Conservation (phyloP, 1,140 invertebrate species). For the Tribolium madens region DNA sequence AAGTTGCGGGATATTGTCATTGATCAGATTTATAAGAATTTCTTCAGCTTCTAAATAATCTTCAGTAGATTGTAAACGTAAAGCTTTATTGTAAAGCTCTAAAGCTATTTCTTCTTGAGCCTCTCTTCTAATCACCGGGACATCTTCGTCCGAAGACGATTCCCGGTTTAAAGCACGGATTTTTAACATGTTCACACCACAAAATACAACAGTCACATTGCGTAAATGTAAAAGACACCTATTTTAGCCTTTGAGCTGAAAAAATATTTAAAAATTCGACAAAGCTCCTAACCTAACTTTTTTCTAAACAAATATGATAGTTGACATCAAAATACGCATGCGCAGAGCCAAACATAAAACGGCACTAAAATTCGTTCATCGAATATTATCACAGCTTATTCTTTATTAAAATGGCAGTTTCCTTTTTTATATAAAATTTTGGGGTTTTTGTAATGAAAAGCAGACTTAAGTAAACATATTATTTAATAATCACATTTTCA, state of each 20-base stretch:
- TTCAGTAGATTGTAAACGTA: slow-evolving; percentile 57
- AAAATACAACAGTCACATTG: neutral
- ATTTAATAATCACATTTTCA: slow-evolving; percentile 25
- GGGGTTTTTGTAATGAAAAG: too few relatives aligned
- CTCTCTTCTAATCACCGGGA: slow-evolving; percentile 62
- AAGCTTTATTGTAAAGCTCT: slow-evolving; percentile 64
- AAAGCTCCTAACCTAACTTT: too few relatives aligned
- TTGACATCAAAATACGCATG: too few relatives aligned
- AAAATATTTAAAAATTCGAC: too few relatives aligned
- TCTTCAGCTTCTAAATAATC: slow-evolving; percentile 56
- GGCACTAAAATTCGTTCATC: too few relatives aligned
- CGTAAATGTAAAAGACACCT: neutral
- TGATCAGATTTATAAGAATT: slow-evolving; percentile 58
- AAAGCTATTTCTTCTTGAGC: slow-evolving; percentile 65
- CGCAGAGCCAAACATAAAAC: too few relatives aligned
- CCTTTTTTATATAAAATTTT: too few relatives aligned
- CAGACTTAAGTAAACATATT: slow-evolving; percentile 10
- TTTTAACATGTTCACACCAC: slow-evolving; percentile 60
- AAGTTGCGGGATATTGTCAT: slow-evolving; percentile 64
- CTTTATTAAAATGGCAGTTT: neutral
- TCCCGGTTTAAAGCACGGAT: slow-evolving; percentile 63
- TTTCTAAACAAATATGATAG: too few relatives aligned
- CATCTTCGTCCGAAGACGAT: slow-evolving; percentile 64
- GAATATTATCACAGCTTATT: too few relatives aligned
- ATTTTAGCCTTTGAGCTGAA: too few relatives aligned